Base-by-base conservation (phyloP, 2,888 invertebrate species). In the Stegana nigrithorax region DNA sequence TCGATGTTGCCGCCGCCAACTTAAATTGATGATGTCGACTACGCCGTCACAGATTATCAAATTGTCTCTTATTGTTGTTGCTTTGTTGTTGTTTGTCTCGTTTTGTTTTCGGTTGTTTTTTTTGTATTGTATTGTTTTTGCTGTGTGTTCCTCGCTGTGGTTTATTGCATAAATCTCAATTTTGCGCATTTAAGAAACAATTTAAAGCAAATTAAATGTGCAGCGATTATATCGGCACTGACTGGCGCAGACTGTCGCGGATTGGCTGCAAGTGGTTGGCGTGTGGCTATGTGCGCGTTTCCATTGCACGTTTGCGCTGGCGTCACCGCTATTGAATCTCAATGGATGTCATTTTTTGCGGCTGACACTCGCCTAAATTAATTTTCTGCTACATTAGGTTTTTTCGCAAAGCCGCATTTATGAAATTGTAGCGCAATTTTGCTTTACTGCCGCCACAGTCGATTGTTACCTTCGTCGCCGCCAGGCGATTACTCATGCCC, bases 351-450 rank as follows among this genome's bases (percentile, higher is more conserved):
- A 72, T 70, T 78, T 77, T 71, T 75, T 75, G 74, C 57, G 61
- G 51, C 75, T 78, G 78, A 75, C 75, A 75, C 71, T 80, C 72
- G 78, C 78, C 79, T 75, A 79, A 73, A 76, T 70, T 73, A 79
- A 76, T 79, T 76, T 79, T 76, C 75, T 76, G 78, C 69, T 79
- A 75, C 80, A 75, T 79, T 75, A 75, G 72, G 51, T 72, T 65
- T 60, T 17, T 19, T 14, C 29, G 42, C 42, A n/a, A 14, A 42
- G 17, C n/a, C n/a, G 6, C 8, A 32, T 32, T 32, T 32, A 32
- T 32, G 32, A 32, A 32, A 32, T 32, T 32, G 32, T n/a, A n/a
- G n/a, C n/a, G n/a, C n/a, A n/a, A n/a, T n/a, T n/a, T n/a, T n/a
- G n/a, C n/a, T n/a, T n/a, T n/a, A n/a, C n/a, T n/a, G n/a, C n/a